Conservation (phyloP, 2,113 vertebrate genomes). For the Siniperca chuatsi region DNA sequence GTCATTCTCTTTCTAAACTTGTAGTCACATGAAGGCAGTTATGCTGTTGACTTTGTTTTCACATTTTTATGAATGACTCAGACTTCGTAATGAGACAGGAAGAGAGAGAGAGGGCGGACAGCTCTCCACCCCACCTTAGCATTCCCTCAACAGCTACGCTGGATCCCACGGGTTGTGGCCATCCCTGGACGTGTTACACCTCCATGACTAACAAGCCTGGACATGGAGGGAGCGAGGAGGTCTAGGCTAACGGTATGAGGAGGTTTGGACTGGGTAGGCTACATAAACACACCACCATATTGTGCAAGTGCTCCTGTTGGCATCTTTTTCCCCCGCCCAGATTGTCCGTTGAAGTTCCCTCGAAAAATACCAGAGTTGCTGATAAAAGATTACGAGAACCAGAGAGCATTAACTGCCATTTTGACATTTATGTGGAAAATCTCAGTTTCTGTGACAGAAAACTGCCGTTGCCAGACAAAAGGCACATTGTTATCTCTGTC, state of each 20-base stretch:
- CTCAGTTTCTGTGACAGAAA: background rate
- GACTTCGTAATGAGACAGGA: slow-evolving; percentile 26
- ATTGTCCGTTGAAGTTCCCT: background rate
- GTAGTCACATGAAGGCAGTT: slow-evolving; percentile 63
- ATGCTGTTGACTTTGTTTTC: slow-evolving; percentile 66
- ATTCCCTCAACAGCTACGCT: slow-evolving; percentile 18
- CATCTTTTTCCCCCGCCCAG: slow-evolving; percentile 14
- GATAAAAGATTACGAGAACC: background rate
- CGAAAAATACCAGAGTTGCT: background rate
- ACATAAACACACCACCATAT: slow-evolving; percentile 10
- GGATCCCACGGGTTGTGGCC: slow-evolving; percentile 56
- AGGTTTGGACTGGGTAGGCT: background rate
- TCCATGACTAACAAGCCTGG: slow-evolving; percentile 54
- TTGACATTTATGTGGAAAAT: background rate
- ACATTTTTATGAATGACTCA: slow-evolving; percentile 77
- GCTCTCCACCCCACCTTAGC: slow-evolving; percentile 43
- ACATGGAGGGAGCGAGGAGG: slow-evolving; percentile 46
- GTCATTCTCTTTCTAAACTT: slow-evolving; percentile 49
- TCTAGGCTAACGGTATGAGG: background rate
- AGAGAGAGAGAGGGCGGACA: slow-evolving; percentile 25
- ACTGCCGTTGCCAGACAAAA: background rate
- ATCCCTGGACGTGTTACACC: slow-evolving; percentile 8
- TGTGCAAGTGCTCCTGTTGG: slow-evolving; percentile 37
- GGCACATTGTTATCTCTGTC: background rate
- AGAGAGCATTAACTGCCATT: background rate